A percentile compares a stretch with the other conserved stretches of the same genome.
Evolutionary conservation across 2,797 vertebrate species (phyloP).

Genomic region (Scarus forsteni): DNA sequence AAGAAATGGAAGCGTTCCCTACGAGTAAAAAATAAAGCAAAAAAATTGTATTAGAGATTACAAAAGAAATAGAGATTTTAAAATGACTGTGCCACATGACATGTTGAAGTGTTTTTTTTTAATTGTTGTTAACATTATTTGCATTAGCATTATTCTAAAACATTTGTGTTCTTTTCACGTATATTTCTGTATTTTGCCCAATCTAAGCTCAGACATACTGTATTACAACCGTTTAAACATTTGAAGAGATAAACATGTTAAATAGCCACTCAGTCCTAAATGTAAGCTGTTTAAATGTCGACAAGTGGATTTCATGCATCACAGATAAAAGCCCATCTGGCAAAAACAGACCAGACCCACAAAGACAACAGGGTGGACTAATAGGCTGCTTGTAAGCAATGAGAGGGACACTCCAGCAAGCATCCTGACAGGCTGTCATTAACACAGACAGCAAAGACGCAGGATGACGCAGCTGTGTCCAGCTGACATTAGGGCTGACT

Average conservation of each 20-base stretch:
- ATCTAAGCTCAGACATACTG: no score
- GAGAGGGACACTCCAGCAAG: constrained; percentile 12
- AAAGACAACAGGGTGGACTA: constrained; percentile 14
- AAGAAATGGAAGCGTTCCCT: no score
- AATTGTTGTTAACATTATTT: no score
- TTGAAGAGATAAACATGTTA: neutral
- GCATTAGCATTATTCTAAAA: no score
- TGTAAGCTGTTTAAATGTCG: neutral
- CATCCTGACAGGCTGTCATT: constrained; percentile 16
- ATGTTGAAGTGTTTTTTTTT: no score
- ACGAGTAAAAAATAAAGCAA: no score
- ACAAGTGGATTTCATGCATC: neutral
- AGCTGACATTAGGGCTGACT: constrained; percentile 26
- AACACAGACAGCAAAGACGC: constrained; percentile 17
- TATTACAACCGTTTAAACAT: neutral
- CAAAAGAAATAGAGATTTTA: no score
- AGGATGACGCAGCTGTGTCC: constrained; percentile 27
- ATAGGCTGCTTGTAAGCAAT: constrained; percentile 15
- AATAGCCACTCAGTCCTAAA: neutral
- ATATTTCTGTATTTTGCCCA: no score
- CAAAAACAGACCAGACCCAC: constrained; percentile 3
- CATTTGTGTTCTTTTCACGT: no score
- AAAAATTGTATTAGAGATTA: no score
- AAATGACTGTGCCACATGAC: no score
- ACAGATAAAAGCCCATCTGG: neutral